A percentile compares a stretch with the other conserved stretches of the same genome.
These are phyloP conservation scores for Colletes collaris DNA, from an alignment of 2,888 invertebrate species.

Conservation along the genomic window DNA sequence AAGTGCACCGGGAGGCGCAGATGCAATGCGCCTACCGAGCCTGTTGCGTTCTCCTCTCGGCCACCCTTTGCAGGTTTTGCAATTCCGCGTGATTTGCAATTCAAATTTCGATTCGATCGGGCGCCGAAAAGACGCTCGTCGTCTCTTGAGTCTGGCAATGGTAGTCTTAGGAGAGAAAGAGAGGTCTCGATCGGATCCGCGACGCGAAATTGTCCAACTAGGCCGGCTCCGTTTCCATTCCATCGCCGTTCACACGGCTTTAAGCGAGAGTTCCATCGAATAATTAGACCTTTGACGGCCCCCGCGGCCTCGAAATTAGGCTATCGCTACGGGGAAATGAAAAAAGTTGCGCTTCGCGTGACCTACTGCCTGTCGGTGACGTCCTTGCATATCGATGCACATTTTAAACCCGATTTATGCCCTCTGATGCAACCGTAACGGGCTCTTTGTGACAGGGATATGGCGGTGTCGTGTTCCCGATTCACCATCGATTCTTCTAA, in stretches of 20 bases:
- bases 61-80: slow-evolving; percentile 20
- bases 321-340: slow-evolving; percentile 47
- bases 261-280: slow-evolving; percentile 20
- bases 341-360: slow-evolving; percentile 49
- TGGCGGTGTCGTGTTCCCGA: too few relatives aligned
- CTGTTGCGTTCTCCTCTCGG: slow-evolving; percentile 64
- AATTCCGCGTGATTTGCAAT: slow-evolving; percentile 62
- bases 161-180: not conserved
- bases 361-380: slow-evolving; percentile 39
- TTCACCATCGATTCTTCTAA: too few relatives aligned
- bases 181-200: not conserved
- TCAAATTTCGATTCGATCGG: slow-evolving; percentile 54
- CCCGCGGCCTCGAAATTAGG: slow-evolving; percentile 33
- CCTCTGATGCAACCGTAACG: not conserved
- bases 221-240: not conserved
- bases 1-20: slow-evolving; percentile 41
- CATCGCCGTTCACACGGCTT: slow-evolving; percentile 2
- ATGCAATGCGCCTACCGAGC: slow-evolving; percentile 54
- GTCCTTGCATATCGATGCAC: slow-evolving; percentile 34
- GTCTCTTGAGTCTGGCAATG: not conserved
- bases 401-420: slow-evolving; percentile 30
- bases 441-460: too few relatives aligned
- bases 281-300: slow-evolving; percentile 44
- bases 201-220: not conserved
- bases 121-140: slow-evolving; percentile 30